Conservation (phyloP, 2,113 vertebrate species). For the Melanostigma gelatinosum region DNA sequence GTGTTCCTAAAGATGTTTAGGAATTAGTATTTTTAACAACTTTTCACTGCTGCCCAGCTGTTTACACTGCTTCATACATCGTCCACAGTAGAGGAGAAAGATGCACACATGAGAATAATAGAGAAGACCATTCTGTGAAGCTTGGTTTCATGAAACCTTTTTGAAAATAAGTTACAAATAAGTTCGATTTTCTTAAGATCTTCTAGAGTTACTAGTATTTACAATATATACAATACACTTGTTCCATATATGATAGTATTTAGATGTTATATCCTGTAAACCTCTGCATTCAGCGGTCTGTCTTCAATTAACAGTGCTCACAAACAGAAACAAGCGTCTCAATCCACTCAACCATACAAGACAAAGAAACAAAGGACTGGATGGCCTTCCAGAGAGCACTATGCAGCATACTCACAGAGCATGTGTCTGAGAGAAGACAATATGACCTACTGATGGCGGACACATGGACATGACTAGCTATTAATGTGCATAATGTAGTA, state of each 20-base stretch:
- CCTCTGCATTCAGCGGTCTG: neutral
- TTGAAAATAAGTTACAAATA: neutral
- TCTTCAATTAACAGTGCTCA: neutral
- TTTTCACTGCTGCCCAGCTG: neutral
- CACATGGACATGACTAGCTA: neutral
- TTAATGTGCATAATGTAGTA: neutral
- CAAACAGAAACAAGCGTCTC: neutral
- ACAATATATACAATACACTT: neutral
- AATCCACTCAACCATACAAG: neutral
- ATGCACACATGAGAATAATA: conserved; percentile 1
- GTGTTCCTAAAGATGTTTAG: neutral
- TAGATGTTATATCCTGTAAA: neutral
- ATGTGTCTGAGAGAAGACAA: neutral
- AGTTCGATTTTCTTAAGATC: neutral
- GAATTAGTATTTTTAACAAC: neutral
- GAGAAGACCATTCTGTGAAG: neutral
- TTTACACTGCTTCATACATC: neutral
- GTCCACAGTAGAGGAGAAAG: neutral
- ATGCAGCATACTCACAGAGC: neutral
- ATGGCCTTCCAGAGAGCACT: neutral
- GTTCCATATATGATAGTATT: neutral
- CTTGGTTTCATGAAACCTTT: neutral
- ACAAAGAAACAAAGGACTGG: neutral
- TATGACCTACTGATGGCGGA: neutral
- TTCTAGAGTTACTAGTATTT: neutral